Evolutionary conservation across 2,888 invertebrate genomes (phyloP), one percentile per base, ranked within the genome.

Genomic region (Pherbina coryleti): DNA sequence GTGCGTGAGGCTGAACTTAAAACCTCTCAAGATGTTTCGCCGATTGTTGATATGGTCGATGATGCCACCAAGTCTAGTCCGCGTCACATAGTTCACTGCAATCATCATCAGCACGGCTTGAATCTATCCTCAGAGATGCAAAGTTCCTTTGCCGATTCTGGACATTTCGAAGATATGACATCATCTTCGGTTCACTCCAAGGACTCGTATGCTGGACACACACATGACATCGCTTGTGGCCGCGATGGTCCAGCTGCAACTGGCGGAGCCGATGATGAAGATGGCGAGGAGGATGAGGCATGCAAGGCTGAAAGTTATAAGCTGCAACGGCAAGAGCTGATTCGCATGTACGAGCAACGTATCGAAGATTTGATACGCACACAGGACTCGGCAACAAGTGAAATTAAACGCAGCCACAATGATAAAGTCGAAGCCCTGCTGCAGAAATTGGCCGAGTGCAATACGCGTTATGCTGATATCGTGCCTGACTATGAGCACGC

Each of bases 121-220:
- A 79, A 81, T 57, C 81, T 82, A 31, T 84, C 87, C 3, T 84
- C 88, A 0, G 94, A 95, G 86, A 92, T 94, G 91, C 93, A 93
- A 84, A 93, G 93, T 81, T 96, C 96, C 37, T 93, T 95, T 85
- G 94, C 95, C 76, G 96, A 96, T 89, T 96, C 96, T 8, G 96
- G 96, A 62, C 95, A 96, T 90, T 96, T 94, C 89, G 96, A 96
- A 88, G 96, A 96, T 90, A 91, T 94, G 83, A 93, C 93, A 22
- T 93, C 93, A 84, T 94, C 95, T 72, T 94, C 95, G 75, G 91
- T 95, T 80, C 93, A 94, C 89, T 95, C 95, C 77, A 95, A 94
- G 90, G 95, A 95, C 85, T 88, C 88, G 5, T 92, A 92, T 75
- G 88, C 91, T 51, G 88, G 91, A 49, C 87, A 91, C 75, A 91